phyloP scores from a whole-genome alignment of 2,888 invertebrate species.

The Crematogaster levior region DNA sequence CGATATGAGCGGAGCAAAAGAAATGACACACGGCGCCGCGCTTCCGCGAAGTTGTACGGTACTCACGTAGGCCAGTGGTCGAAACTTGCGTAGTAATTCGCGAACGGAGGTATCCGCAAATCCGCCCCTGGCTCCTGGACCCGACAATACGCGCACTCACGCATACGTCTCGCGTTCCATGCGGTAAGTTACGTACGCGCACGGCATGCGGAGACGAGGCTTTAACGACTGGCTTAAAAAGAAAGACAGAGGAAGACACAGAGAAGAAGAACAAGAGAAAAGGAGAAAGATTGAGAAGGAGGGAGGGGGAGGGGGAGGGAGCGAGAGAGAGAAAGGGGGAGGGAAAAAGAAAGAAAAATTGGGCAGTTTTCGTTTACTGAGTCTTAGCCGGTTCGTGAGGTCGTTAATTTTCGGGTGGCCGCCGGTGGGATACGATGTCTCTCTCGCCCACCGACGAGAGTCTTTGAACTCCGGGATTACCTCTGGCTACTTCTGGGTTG shows the following conservation, averaged over 20 bases:
- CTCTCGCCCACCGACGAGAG: slow-evolving; percentile 70
- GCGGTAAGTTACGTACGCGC: slow-evolving; percentile 10
- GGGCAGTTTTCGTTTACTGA: slow-evolving; percentile 77
- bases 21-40: background rate
- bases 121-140: slow-evolving; percentile 55
- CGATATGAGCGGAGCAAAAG: slow-evolving; percentile 8
- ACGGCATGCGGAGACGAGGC: slow-evolving; percentile 60
- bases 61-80: slow-evolving; percentile 47
- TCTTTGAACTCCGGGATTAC: slow-evolving; percentile 70
- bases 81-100: slow-evolving; percentile 48
- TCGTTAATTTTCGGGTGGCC: slow-evolving; percentile 79
- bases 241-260: background rate
- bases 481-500: slow-evolving; percentile 49
- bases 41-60: slow-evolving; percentile 34
- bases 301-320: background rate
- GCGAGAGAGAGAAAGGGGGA: background rate
- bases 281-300: too few species aligned
- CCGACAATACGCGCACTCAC: slow-evolving; percentile 55
- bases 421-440: slow-evolving; percentile 69
- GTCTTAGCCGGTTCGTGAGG: slow-evolving; percentile 76
- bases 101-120: slow-evolving; percentile 46
- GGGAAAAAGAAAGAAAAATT: slow-evolving; percentile 61
- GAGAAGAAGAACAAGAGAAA: too few species aligned
- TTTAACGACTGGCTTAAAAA: slow-evolving; percentile 70
- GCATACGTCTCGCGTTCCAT: slow-evolving; percentile 47